phyloP scores from a whole-genome alignment of 2,113 vertebrate genomes.

The Plecturocebus donacophilus region DNA sequence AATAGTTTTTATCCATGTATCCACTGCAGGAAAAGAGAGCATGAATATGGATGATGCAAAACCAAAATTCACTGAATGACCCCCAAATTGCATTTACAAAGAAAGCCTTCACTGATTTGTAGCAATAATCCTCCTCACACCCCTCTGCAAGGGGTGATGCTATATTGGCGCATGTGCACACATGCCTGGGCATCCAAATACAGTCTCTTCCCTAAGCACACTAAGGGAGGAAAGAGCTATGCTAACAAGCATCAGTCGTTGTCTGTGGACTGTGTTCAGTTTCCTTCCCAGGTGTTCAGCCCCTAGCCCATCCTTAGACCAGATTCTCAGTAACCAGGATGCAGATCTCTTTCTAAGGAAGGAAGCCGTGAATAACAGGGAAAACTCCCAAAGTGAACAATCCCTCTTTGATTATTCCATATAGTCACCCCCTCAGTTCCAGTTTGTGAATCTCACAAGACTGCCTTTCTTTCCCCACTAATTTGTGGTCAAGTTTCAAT shows the following conservation, averaged over 20 bases:
- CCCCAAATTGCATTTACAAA: background rate
- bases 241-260: no score
- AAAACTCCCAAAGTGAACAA: background rate
- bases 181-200: background rate
- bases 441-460: background rate
- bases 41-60: background rate
- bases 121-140: background rate
- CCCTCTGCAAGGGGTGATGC: background rate
- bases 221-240: background rate
- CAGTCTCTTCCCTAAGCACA: background rate
- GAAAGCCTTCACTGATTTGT: background rate
- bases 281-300: background rate
- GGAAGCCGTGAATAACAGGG: background rate
- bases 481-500: background rate
- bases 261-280: background rate
- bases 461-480: background rate
- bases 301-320: background rate
- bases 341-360: conserved; percentile 10
- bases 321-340: background rate
- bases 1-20: background rate
- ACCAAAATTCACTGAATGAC: background rate
- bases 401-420: background rate
- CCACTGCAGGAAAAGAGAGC: background rate
- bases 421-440: background rate
- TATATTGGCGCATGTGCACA: fast-evolving